These are phyloP conservation scores for Synergus itoensis DNA, from an alignment of 2,888 invertebrate species.

Conservation along the genomic window DNA sequence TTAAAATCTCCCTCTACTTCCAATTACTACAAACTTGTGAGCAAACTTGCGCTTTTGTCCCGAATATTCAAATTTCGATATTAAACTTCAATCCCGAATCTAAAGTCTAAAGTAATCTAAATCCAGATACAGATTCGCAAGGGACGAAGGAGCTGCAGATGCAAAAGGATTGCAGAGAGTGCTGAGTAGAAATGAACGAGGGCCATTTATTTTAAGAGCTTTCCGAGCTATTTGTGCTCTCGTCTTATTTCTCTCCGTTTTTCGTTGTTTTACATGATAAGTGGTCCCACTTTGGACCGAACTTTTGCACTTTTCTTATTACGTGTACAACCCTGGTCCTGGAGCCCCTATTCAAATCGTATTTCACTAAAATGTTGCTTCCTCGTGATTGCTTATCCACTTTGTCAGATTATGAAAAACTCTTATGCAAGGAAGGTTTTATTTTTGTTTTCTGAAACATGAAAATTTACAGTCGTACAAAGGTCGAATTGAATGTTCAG, in stretches of 20 bases:
- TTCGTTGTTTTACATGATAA: constrained; percentile 37
- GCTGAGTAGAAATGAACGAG: constrained; percentile 23
- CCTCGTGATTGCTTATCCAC: constrained; percentile 32
- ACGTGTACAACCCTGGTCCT: background rate
- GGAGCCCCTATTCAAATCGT: constrained; percentile 19
- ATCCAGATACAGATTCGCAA: constrained; percentile 10
- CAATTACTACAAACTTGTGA: background rate
- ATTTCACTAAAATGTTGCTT: constrained; percentile 14
- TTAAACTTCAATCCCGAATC: constrained; percentile 24
- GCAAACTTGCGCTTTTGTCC: background rate
- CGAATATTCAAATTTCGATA: constrained; percentile 10
- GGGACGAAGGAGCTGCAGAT: constrained; percentile 9
- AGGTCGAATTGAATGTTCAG: background rate
- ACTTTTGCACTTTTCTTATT: constrained; percentile 34
- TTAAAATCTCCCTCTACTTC: background rate
- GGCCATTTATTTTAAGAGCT: constrained; percentile 35
- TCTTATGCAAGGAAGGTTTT: background rate
- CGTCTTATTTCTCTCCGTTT: constrained; percentile 33
- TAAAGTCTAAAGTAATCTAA: constrained; percentile 18
- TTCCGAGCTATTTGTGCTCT: constrained; percentile 37
- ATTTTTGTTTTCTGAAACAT: background rate
- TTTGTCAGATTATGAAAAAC: constrained; percentile 25
- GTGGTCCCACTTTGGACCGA: constrained; percentile 32
- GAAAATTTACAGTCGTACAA: constrained; percentile 1
- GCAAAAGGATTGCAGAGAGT: background rate